Percentiles rank a stretch among this genome's conserved stretches.
Conservation (phyloP, 2,888 invertebrate genomes). For the Cataglyphis altisquamis region DNA sequence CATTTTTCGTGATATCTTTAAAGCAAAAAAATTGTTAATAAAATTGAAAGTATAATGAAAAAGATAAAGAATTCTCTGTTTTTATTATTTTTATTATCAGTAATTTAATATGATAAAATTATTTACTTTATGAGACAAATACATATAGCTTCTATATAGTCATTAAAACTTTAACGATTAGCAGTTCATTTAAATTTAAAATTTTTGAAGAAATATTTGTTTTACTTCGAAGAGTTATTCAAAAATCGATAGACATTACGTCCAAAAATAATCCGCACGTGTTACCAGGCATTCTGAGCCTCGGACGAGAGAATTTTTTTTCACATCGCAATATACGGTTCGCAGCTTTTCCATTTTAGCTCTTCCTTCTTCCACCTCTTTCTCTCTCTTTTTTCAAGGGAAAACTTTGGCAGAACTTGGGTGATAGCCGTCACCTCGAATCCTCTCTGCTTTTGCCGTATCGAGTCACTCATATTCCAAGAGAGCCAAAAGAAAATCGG, state of each 20-base stretch:
- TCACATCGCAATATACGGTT: conserved; percentile 31
- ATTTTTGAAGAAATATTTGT: neutral
- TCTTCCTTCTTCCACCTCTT: neutral
- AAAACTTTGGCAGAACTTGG: conserved; percentile 59
- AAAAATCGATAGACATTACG: conserved; percentile 20
- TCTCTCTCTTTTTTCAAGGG: neutral
- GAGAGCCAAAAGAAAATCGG: conserved; percentile 36
- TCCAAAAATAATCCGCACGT: conserved; percentile 27
- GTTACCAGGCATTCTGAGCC: conserved; percentile 36
- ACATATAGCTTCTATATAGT: neutral
- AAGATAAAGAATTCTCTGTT: neutral
- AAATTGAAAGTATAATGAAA: neutral
- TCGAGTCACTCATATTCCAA: conserved; percentile 52
- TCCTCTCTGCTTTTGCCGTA: conserved; percentile 25
- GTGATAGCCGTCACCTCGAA: conserved; percentile 54
- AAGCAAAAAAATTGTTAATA: neutral
- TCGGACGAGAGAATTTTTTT: conserved; percentile 59
- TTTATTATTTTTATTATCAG: neutral
- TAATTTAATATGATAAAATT: conserved; percentile 9
- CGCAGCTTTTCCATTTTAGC: conserved; percentile 28
- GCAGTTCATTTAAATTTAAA: conserved; percentile 22
- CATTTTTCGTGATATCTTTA: neutral
- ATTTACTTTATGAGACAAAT: neutral
- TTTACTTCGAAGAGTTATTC: conserved; percentile 10
- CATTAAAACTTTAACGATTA: neutral